Base-by-base conservation (phyloP, 2,113 vertebrate genomes). In the Falco punctatus region DNA sequence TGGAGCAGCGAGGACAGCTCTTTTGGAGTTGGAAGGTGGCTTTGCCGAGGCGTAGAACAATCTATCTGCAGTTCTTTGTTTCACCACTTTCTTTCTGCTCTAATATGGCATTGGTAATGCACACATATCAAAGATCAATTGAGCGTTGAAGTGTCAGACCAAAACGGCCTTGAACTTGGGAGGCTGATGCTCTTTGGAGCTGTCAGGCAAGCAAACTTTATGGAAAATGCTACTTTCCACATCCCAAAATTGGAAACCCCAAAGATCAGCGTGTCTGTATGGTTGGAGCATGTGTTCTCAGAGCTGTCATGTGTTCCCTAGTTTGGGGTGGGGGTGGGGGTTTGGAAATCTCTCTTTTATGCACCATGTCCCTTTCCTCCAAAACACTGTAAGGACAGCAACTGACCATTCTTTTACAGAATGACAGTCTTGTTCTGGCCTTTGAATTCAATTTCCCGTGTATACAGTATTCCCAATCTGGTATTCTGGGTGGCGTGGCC, bases 41-140 rank as follows among this genome's bases (percentile, higher is more conserved):
- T 51, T 28, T 71, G 84, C 75, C 16, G 14, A 80, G 92, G 74
- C 40, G 4, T 83, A 74, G 84, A 71, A 67, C 75, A 22, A 58
- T 74, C 66, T 46, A 16, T 94, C 75, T 84, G 93, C 90, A 85
- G 61, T 86, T 92, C 86, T 95, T 77, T 44, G 84, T 91, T 78
- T 79, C 82, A 58, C 84, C 85, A 64, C 95, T 92, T 96, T 58
- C 92, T 73, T 89, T 65, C 51, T 86, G 86, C 94, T 91, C 93
- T 92, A 65, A 27, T 22, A 46, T 8, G 67, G 58, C 24, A 0
- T 71, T 80, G 71, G 81, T 94, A 54, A 83, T 84, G 65, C 84
- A 33, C 61, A 72, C 46, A 17, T 64, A 81, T 77, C 67, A 64
- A 86, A 89, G 94, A 94, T 92, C 58, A 81, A 27, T 4, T n/a